Evolutionary conservation across 2,113 vertebrate genomes (phyloP), one percentile per base, ranked within the genome.

Genomic region (Dicrurus megarhynchus): DNA sequence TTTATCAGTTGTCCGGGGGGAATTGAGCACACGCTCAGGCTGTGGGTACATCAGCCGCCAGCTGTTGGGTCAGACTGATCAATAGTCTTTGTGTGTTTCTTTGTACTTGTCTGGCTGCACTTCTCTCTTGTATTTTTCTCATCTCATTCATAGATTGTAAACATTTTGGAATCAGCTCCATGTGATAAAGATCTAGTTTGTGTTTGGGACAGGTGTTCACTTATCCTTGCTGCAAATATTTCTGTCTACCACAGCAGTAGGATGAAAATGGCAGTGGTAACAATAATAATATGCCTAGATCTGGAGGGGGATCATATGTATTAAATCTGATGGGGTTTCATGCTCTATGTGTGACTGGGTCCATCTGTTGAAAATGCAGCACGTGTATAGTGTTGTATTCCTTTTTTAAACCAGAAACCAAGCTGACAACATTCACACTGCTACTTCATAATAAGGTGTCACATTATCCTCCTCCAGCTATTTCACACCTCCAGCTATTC

Each of bases 401-500:
- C 44, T 84, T 59, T 67, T 87, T 84, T 49, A 82, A 91, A 52
- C 13, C 64, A 61, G 71, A 21, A 56, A 79, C 60, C 68, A 63
- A 83, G 44, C 70, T 83, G 86, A 79, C 65, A 94, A 63, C 50
- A 86, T 89, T 77, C 71, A 74, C 71, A 52, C 64, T 86, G 42
- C 89, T 93, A 2, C 56, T 93, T 95, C 76, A 60, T 92, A 92
- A 94, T 74, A 96, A 93, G 35, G 89, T 97, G 90, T 73, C 83
- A 74, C 63, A 81, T 90, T 95, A 80, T 93, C 76, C 68, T 94
- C 86, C 94, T 90, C 79, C 79, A 95, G 86, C 83, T 95, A 89
- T 95, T 96, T 96, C 90, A 93, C 92, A 93, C 91, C 84, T 89
- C 74, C 56, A 84, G 92, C 49, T 89, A 39, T 93, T 96, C 86